Conservation (phyloP, 2,113 vertebrate genomes). For the Oceanodroma tethys region DNA sequence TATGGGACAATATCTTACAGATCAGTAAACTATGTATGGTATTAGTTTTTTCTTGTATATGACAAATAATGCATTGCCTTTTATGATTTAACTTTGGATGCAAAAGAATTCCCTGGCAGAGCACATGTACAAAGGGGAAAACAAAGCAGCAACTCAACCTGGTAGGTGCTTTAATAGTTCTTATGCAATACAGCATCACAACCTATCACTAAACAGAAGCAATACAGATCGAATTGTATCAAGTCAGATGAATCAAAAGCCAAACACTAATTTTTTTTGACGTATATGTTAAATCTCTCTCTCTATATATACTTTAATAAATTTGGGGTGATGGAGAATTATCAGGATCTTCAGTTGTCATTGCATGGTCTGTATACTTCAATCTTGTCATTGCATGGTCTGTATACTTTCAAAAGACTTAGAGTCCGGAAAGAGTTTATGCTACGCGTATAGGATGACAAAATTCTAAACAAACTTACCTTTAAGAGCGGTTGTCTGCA, state of each 20-base stretch:
- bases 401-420: not conserved
- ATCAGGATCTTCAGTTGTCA: not conserved
- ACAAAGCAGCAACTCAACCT: not conserved
- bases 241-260: not conserved
- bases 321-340: not conserved
- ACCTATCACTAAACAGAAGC: not conserved
- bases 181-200: not conserved
- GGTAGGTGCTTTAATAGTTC: not conserved
- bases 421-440: not conserved
- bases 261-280: rapidly evolving
- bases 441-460: not conserved
- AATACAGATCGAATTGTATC: not conserved
- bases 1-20: not conserved
- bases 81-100: not conserved
- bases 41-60: not conserved
- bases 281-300: not conserved
- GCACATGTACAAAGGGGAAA: not conserved
- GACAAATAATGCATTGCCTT: not conserved
- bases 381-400: not conserved
- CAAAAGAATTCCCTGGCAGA: not conserved
- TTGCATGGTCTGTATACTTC: not conserved
- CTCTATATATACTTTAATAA: not conserved
- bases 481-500: not conserved
- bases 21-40: not conserved
- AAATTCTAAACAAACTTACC: not conserved